Evolutionary conservation across 1,140 invertebrate genomes (phyloP), one percentile per base, ranked within the genome.

Genomic region (Drosophila sucinea): DNA sequence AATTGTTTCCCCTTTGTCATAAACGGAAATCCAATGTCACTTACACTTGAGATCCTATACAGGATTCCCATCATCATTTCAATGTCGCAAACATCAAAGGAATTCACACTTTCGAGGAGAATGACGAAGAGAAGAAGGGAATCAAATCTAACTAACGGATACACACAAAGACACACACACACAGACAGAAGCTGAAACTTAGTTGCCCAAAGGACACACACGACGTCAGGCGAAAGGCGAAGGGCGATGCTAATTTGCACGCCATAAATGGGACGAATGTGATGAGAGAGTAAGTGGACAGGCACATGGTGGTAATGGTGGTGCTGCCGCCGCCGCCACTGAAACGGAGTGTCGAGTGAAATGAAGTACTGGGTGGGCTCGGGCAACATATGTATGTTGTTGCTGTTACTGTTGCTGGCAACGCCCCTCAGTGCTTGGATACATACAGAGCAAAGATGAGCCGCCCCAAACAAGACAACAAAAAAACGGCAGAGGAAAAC

Each of bases 181-280:
- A 32, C 40, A 74, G 40, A 77, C 67, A 70, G 38, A 47, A 32
- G 40, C 60, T 47, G 4, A 51, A 51, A 66, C 62, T 70, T 44
- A 40, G 51, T 61, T 32, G 29, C 61, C 62, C 44, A 67, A 84
- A 84, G 79, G 83, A 86, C 83, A 87, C 84, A 89, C 83, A 87
- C 79, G 84, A 89, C 69, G 60, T 27, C 27, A 35, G 44, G 17
- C 41, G 17, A 44, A 44, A n/a, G 17, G 41, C 17, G 41, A 44
- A 58, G 32, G 56, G 84, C 67, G 76, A 81, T 89, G 84, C 85
- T 89, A 90, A 89, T 89, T 89, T 89, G 85, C 84, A 90, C 77
- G 77, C 85, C 85, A 90, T 89, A 90, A 89, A 89, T 90, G 84
- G 78, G 87, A 84, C 83, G 83, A 89, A 87, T 87, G 80, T 89